Conservation (phyloP, 2,113 vertebrate species). For the Brienomyrus longianalis region DNA sequence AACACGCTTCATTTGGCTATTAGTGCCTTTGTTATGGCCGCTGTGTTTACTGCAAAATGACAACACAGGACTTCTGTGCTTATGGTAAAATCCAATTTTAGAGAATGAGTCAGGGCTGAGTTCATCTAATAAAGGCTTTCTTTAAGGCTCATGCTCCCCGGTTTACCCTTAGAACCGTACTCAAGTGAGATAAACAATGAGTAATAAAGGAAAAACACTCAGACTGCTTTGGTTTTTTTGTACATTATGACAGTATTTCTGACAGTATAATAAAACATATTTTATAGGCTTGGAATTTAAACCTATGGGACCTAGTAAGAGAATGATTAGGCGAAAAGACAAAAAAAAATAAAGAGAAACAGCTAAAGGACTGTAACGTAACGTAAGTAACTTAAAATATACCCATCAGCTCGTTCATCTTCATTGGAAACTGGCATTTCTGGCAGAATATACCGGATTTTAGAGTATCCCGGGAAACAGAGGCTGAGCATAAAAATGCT, state of each 20-base stretch:
- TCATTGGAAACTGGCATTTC: neutral
- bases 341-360: neutral
- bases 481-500: neutral
- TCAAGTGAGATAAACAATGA: conserved; percentile 4
- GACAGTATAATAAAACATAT: neutral
- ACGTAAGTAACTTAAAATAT: neutral
- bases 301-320: neutral
- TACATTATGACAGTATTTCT: neutral
- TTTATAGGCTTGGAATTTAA: neutral
- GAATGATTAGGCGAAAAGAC: neutral
- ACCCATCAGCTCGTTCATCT: neutral
- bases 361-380: neutral
- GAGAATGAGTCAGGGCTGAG: neutral
- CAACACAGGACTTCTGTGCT: neutral
- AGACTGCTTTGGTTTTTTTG: neutral
- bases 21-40: conserved; percentile 19
- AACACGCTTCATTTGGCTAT: conserved; percentile 30
- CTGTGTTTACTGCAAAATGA: conserved; percentile 31
- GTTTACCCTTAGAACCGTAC: neutral
- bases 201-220: neutral
- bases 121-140: conserved; percentile 5
- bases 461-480: neutral
- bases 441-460: neutral
- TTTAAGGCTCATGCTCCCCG: neutral
- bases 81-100: neutral